A percentile compares a stretch with the other conserved stretches of the same genome.
phyloP scores from a whole-genome alignment of 2,888 invertebrate genomes.

The Colostygia pectinataria region DNA sequence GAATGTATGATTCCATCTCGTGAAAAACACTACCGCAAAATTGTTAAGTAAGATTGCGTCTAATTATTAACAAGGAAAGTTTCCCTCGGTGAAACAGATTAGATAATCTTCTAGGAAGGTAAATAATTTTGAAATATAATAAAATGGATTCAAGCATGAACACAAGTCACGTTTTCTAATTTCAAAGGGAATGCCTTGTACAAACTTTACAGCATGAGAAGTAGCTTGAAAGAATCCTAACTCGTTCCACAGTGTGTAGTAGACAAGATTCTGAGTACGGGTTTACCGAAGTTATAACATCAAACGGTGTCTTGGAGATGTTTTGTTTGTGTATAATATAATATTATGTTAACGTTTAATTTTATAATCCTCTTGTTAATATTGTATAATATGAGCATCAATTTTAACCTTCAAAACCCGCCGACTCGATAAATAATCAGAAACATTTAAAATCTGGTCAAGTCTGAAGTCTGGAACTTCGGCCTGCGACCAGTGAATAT shows the following conservation, averaged over 20 bases:
- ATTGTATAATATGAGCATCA: not conserved
- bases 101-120: not conserved
- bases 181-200: slow-evolving; percentile 27
- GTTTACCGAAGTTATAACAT: slow-evolving; percentile 41
- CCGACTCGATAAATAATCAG: too few relatives aligned
- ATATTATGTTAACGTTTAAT: not conserved
- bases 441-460: too few relatives aligned
- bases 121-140: slow-evolving; percentile 4
- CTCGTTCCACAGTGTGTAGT: slow-evolving; percentile 39
- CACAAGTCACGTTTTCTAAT: slow-evolving; percentile 24
- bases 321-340: slow-evolving; percentile 32
- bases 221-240: slow-evolving; percentile 38
- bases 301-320: slow-evolving; percentile 38
- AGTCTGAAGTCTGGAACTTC: too few relatives aligned
- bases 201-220: slow-evolving; percentile 36
- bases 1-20: too few relatives aligned
- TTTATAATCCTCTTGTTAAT: slow-evolving; percentile 1
- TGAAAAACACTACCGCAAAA: too few relatives aligned
- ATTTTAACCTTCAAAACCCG: too few relatives aligned
- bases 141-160: slow-evolving; percentile 9
- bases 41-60: too few relatives aligned
- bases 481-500: too few relatives aligned
- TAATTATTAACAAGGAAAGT: slow-evolving; percentile 5
- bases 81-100: not conserved
- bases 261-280: slow-evolving; percentile 50